Base-by-base conservation (phyloP, 1,140 invertebrate genomes). In the Trachymyrmex cornetzi region DNA sequence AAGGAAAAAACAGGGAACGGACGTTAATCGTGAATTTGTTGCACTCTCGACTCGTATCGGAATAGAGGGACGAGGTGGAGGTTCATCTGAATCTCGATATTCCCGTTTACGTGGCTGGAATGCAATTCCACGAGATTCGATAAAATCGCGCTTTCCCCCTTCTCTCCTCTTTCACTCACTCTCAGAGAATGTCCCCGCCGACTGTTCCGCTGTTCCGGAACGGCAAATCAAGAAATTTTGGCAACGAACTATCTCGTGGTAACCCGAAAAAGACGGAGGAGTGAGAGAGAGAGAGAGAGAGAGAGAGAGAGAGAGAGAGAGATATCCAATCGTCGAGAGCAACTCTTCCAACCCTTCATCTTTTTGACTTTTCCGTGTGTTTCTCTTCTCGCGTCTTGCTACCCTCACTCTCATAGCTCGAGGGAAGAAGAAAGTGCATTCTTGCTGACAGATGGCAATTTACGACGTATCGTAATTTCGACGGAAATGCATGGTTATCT, bases 31-130 rank as follows among this genome's bases (percentile, higher is more conserved):
- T 34, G 82, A 64, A 79, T 71, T 69, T 85, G 84, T 79, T 80
- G 74, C 75, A 44, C 44, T 38, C 48, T 66, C 55, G 55, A 84
- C n/a, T 74, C 80, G 80, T 61, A 74, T 44, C n/a, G 38, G 27
- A 63, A 85, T 22, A 22, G 48, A 59, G 57, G 44, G 48, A 69
- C n/a, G 67, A 57, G 48, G 9, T 67, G 48, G 44, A 82, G 81
- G 77, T 74, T 84, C 79, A 38, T 81, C 79, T 81, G 79, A 57
- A 67, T 90, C 85, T 88, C 79, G 79, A 88, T 87, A 87, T 86
- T 87, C 75, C 85, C 90, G 89, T 91, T 91, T 91, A 90, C 89
- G 85, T 88, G 75, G 85, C 64, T 71, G 71, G 72, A 88, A 86
- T 86, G 86, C 75, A 91, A 91, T 90, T 91, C 81, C 80, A 66